Evolutionary conservation across 2,797 vertebrate genomes (phyloP).

Genomic region (Trachops cirrhosus): DNA sequence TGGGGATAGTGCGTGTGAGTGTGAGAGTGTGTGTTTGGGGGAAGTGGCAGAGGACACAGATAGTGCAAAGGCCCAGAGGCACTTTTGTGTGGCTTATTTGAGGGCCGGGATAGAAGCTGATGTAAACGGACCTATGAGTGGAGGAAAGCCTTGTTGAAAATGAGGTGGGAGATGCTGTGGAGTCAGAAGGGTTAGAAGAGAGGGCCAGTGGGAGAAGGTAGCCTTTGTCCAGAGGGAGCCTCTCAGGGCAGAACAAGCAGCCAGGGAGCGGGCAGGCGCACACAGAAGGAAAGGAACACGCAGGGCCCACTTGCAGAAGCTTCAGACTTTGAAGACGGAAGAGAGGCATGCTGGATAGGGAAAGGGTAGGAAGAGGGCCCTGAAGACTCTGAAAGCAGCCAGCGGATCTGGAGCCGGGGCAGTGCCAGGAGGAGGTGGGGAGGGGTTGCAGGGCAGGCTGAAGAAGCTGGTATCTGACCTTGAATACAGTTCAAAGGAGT

Average conservation of each 20-base stretch:
- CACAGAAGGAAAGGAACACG: too few species aligned
- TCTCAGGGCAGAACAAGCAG: not conserved
- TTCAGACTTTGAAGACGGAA: not conserved
- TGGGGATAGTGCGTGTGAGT: not conserved
- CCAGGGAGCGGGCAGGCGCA: not conserved
- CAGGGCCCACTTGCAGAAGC: not conserved
- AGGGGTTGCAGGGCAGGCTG: too few species aligned
- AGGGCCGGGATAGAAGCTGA: not conserved
- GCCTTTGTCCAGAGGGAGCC: not conserved
- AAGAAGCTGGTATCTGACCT: not conserved
- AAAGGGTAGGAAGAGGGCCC: too few species aligned
- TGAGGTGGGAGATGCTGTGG: not conserved
- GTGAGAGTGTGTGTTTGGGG: not conserved
- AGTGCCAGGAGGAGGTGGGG: fast-evolving
- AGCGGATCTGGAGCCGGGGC: fast-evolving
- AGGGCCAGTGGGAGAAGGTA: not conserved
- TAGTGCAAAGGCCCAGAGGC: not conserved
- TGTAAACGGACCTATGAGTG: not conserved
- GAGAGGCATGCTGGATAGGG: not conserved
- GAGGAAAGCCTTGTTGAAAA: not conserved
- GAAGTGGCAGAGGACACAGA: too few species aligned
- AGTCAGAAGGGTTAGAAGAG: not conserved
- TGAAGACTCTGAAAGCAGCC: fast-evolving
- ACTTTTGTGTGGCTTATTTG: not conserved
- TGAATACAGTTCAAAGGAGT: not conserved